Percentiles rank a stretch among this genome's conserved stretches.
These are phyloP conservation scores for Ursus arctos DNA, from an alignment of 2,113 vertebrate species.

Conservation along the genomic window DNA sequence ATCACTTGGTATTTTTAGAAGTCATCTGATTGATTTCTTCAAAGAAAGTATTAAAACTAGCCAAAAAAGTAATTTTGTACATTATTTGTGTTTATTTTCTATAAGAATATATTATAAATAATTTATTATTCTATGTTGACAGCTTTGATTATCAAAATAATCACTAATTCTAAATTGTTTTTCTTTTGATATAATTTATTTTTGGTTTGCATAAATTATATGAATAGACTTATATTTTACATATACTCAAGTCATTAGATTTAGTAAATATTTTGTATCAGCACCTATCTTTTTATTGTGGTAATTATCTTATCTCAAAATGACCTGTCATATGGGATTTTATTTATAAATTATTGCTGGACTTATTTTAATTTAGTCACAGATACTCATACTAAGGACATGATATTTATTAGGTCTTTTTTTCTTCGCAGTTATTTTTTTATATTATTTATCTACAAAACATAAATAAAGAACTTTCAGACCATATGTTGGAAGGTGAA, in stretches of 20 bases:
- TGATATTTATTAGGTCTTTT: background rate
- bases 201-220: background rate
- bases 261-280: background rate
- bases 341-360: background rate
- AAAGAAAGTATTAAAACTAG: background rate
- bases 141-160: background rate
- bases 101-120: background rate
- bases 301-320: background rate
- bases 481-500: background rate
- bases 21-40: background rate
- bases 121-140: background rate
- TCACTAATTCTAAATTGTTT: background rate
- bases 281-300: background rate
- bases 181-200: background rate
- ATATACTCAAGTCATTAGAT: background rate
- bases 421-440: background rate
- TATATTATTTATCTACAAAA: background rate
- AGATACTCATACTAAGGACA: background rate
- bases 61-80: background rate
- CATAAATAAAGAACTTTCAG: constrained; percentile 14
- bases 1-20: background rate
- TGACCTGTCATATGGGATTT: background rate
- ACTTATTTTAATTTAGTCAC: background rate
- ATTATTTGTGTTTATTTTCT: background rate
- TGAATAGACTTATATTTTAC: background rate